A percentile compares a stretch with the other conserved stretches of the same genome.
phyloP scores from a whole-genome alignment of 2,113 vertebrate genomes.

The Scatophagus argus region DNA sequence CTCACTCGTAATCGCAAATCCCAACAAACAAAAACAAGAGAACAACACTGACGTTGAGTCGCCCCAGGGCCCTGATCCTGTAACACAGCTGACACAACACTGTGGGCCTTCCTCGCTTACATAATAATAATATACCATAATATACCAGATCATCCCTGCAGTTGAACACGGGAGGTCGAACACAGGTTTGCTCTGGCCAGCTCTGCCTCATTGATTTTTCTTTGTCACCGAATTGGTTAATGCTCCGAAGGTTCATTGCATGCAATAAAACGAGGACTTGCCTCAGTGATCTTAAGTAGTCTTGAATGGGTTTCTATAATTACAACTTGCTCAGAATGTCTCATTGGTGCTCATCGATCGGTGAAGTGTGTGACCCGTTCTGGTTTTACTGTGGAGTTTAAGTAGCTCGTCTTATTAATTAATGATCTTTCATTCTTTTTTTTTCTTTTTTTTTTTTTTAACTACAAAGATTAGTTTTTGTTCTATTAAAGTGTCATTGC shows the following conservation, averaged over 20 bases:
- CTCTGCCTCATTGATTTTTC: slow-evolving; percentile 30
- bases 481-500: neutral
- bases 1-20: slow-evolving; percentile 47
- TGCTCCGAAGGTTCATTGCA: slow-evolving; percentile 2
- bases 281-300: slow-evolving; percentile 7
- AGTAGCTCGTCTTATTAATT: neutral
- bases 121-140: slow-evolving; percentile 63
- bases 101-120: slow-evolving; percentile 40
- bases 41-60: slow-evolving; percentile 49
- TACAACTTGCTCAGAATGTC: neutral
- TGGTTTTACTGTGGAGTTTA: neutral
- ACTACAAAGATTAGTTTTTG: neutral
- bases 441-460: no score
- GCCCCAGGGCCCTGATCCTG: slow-evolving; percentile 52
- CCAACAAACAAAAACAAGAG: slow-evolving; percentile 57
- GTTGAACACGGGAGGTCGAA: slow-evolving; percentile 6
- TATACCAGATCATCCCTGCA: slow-evolving; percentile 19
- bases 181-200: neutral
- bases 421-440: neutral
- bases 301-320: neutral
- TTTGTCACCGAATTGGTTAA: slow-evolving; percentile 14
- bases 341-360: neutral
- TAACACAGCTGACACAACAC: slow-evolving; percentile 76
- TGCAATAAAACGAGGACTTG: slow-evolving; percentile 31
- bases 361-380: slow-evolving; percentile 1